These are phyloP conservation scores for Huso huso DNA, from an alignment of 2,797 vertebrate genomes.

Conservation along the genomic window DNA sequence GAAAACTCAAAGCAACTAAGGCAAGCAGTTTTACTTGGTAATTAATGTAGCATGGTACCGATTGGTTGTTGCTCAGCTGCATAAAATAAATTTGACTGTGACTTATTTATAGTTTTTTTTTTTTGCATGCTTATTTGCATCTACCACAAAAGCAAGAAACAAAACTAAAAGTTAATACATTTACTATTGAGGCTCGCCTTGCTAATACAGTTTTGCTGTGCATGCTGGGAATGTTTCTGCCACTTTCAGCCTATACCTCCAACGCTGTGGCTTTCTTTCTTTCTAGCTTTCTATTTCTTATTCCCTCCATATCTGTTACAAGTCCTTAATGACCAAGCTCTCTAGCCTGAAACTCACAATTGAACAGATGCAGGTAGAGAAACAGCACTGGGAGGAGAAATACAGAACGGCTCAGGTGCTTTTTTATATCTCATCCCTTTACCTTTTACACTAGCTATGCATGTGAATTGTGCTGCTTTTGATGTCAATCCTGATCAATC, in stretches of 20 bases:
- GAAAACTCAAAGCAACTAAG: constrained; percentile 86
- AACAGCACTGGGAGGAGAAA: constrained; percentile 60
- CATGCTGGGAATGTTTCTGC: not conserved
- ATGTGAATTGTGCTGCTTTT: not conserved
- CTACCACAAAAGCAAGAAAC: too few species aligned
- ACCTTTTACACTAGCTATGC: not conserved
- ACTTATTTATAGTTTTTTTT: too few species aligned
- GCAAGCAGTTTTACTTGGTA: constrained; percentile 47
- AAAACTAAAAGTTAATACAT: too few species aligned
- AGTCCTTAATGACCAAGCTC: constrained; percentile 59
- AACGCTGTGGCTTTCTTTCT: constrained; percentile 24
- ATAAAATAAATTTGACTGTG: too few species aligned
- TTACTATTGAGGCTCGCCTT: not conserved
- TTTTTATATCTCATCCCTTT: constrained; percentile 14
- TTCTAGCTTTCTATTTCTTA: constrained; percentile 58
- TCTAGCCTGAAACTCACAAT: constrained; percentile 63
- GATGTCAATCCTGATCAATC: not conserved
- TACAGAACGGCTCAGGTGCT: constrained; percentile 55
- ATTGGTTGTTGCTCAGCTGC: too few species aligned
- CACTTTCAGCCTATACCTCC: constrained; percentile 4
- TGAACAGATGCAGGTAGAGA: constrained; percentile 66
- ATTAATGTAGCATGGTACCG: too few species aligned
- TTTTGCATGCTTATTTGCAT: too few species aligned
- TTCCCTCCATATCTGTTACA: constrained; percentile 56
- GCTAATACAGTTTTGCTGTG: not conserved